Evolutionary conservation across 2,888 invertebrate genomes (phyloP).

Genomic region (Hyposoter dolosus): DNA sequence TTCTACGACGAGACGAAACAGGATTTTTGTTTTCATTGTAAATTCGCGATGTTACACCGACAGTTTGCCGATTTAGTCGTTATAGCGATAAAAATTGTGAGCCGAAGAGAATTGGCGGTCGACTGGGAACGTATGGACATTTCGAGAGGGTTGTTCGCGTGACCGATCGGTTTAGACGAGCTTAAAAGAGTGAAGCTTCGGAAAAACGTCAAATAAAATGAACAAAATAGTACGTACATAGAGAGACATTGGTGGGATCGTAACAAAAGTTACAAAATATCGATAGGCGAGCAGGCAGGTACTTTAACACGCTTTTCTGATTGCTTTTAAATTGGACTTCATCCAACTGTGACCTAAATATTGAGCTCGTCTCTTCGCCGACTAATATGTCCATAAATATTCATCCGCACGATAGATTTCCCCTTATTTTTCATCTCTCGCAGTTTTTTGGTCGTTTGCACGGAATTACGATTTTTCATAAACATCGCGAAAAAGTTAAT

Average conservation of each 20-base stretch:
- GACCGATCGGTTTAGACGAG: slow-evolving; percentile 21
- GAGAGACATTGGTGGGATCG: slow-evolving; percentile 1
- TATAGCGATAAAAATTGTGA: not conserved
- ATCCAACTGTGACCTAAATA: slow-evolving; percentile 69
- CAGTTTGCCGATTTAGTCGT: slow-evolving; percentile 30
- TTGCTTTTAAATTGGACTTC: slow-evolving; percentile 74
- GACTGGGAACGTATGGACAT: slow-evolving; percentile 23
- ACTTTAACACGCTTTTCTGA: slow-evolving; percentile 64
- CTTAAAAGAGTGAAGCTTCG: slow-evolving; percentile 38
- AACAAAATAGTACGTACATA: slow-evolving; percentile 36
- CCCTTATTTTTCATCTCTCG: slow-evolving; percentile 39
- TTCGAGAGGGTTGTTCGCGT: slow-evolving; percentile 10
- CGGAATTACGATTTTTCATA: slow-evolving; percentile 22
- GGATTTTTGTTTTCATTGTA: slow-evolving; percentile 3
- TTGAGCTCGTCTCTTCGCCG: slow-evolving; percentile 35
- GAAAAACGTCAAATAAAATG: slow-evolving; percentile 2
- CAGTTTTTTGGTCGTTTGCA: not conserved
- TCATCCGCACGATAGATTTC: slow-evolving; percentile 43
- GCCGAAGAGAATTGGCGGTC: slow-evolving; percentile 12
- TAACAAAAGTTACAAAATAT: slow-evolving; percentile 52
- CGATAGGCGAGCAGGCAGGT: slow-evolving; percentile 22
- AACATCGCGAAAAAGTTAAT: not conserved
- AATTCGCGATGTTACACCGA: slow-evolving; percentile 8
- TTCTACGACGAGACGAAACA: not conserved
- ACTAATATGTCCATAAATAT: slow-evolving; percentile 14